Evolutionary conservation across 2,113 vertebrate species (phyloP).

Genomic region (Varanus komodoensis): DNA sequence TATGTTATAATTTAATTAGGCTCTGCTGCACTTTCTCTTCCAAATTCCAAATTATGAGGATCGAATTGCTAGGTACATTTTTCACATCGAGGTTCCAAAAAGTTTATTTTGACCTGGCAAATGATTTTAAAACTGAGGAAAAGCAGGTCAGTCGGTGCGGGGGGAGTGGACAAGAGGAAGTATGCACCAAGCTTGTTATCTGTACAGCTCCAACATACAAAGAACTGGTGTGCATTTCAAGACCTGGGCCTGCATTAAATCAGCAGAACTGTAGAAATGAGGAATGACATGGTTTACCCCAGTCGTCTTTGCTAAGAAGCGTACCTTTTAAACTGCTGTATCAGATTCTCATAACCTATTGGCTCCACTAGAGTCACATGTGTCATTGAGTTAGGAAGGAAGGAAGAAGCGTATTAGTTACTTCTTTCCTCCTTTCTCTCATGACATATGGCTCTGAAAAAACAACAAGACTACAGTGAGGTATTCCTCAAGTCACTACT

Average conservation of each 20-base stretch:
- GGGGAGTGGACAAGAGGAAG: conserved; percentile 87
- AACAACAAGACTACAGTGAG: neutral
- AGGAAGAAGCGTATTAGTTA: conserved; percentile 72
- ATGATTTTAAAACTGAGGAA: conserved; percentile 88
- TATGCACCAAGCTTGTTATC: conserved; percentile 78
- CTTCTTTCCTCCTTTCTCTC: conserved; percentile 46
- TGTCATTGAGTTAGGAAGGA: conserved; percentile 73
- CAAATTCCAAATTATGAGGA: conserved; percentile 76
- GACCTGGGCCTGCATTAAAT: conserved; percentile 89
- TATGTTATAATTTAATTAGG: conserved; percentile 81
- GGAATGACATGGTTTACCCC: conserved; percentile 90
- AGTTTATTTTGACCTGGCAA: conserved; percentile 91
- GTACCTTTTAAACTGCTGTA: conserved; percentile 69
- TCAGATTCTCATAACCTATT: conserved; percentile 79
- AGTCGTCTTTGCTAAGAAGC: conserved; percentile 83
- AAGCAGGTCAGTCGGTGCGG: conserved; percentile 82
- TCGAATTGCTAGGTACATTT: conserved; percentile 84
- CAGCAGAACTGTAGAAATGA: conserved; percentile 84
- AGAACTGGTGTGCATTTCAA: conserved; percentile 94
- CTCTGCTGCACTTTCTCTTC: conserved; percentile 81
- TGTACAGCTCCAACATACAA: conserved; percentile 85
- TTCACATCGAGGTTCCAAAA: conserved; percentile 80
- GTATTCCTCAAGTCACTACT: conserved; percentile 35
- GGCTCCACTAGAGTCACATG: conserved; percentile 77
- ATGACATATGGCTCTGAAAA: conserved; percentile 30